phyloP scores from a whole-genome alignment of 2,113 vertebrate species.

The Sitta europaea region DNA sequence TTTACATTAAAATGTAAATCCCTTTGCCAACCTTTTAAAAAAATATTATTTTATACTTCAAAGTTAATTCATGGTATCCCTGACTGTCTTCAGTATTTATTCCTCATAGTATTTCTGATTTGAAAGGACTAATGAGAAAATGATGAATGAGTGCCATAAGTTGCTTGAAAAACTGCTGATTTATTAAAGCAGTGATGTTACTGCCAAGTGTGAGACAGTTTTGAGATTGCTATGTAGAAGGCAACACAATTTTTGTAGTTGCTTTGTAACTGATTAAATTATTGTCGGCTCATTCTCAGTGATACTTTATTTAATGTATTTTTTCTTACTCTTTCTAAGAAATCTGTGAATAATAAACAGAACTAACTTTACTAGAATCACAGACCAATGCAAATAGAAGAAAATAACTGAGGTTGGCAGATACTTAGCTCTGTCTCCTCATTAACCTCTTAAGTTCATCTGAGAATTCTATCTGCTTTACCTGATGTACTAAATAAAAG shows the following conservation, averaged over 20 bases:
- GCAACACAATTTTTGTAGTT: neutral
- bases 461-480: neutral
- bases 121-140: neutral
- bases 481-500: fast-evolving
- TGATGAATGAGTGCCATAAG: neutral
- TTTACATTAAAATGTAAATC: neutral
- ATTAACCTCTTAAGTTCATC: neutral
- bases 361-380: neutral
- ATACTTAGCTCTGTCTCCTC: neutral
- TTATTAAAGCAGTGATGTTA: neutral
- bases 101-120: neutral
- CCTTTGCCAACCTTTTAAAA: neutral
- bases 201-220: neutral
- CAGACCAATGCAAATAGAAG: neutral
- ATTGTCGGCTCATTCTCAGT: neutral
- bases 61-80: neutral
- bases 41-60: neutral
- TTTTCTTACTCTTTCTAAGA: neutral
- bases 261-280: neutral
- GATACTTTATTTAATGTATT: neutral
- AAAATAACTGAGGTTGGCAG: neutral
- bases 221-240: neutral
- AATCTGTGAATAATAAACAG: neutral
- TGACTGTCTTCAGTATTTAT: neutral
- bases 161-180: neutral